Base-by-base conservation (phyloP, 2,888 invertebrate species). In the Molorchus minor region DNA sequence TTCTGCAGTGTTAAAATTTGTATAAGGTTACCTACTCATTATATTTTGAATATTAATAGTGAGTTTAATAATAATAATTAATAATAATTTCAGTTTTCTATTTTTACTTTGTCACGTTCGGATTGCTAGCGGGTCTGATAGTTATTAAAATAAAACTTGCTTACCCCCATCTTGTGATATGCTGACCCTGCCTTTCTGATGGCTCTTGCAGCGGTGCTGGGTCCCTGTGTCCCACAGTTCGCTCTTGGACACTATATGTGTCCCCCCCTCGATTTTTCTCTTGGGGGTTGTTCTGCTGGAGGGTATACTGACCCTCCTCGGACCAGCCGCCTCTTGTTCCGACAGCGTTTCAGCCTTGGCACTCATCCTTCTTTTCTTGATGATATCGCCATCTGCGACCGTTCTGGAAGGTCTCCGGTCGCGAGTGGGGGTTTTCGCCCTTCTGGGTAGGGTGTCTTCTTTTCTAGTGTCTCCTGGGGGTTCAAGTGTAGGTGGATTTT, bases 251-350 rank as follows among this genome's bases (percentile, higher is more conserved):
- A 81, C 81, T 3, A 81, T 77, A 64, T 81, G 81, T 2, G 79
- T 79, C 2, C 79, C 79, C 40, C 75, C 77, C 16, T 80, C 80
- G 3, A 70, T 45, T 71, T 85, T 86, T 71, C 79, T 86, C 83
- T 75, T 85, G 0, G 79, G 79, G 2, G 80, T 79, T 12, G 73
- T 74, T 45, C 75, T 68, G 49, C 71, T 75, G 38, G 71, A 72
- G 3, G 78, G 76, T 12, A 78, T 70, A 58, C 75, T 77, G 2
- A 77, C 76, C 16, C 79, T 69, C 36, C 79, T 65, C 38, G 73
- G 72, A 46, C 73, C 72, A 3, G 67, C 41, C 36, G 72, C 73
- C 33, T 72, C 70, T 36, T 63, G 65, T 17, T 75, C 55, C 51
- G 68, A 59, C 76, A 78, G 5, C 73, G 76, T 62, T 74, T 81